A percentile compares a stretch with the other conserved stretches of the same genome.
Conservation (phyloP, 2,797 vertebrate genomes). For the Sparidentex hasta region DNA sequence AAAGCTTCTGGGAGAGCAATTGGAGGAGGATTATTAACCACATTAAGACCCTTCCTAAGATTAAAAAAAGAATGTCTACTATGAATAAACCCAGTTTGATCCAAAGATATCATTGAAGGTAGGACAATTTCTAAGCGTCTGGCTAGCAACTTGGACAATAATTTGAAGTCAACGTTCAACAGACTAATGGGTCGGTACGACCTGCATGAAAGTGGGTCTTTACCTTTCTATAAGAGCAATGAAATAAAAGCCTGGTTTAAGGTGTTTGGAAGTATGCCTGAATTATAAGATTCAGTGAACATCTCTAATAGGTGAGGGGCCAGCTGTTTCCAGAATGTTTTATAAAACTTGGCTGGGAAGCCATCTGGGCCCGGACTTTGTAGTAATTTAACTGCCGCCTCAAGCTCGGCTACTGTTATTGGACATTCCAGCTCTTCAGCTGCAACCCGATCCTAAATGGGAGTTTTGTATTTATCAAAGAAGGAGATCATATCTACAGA, state of each 20-base stretch:
- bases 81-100: background rate
- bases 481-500: conserved; percentile 4
- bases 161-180: background rate
- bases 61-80: background rate
- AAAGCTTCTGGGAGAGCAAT: background rate
- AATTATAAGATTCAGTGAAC: background rate
- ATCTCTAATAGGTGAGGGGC: background rate
- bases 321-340: background rate
- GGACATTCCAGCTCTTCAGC: background rate
- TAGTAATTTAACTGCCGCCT: background rate
- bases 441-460: background rate
- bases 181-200: background rate
- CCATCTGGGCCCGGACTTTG: background rate
- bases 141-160: background rate
- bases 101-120: background rate
- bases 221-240: conserved; percentile 16
- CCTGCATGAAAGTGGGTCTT: background rate
- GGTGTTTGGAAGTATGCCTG: background rate
- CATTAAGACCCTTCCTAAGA: background rate
- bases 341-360: background rate
- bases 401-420: background rate
- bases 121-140: too few species aligned
- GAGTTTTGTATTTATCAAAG: background rate
- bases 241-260: conserved; percentile 9
- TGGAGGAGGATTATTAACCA: background rate